Base-by-base conservation (phyloP, 2,113 vertebrate genomes). In the Odobenus rosmarus region DNA sequence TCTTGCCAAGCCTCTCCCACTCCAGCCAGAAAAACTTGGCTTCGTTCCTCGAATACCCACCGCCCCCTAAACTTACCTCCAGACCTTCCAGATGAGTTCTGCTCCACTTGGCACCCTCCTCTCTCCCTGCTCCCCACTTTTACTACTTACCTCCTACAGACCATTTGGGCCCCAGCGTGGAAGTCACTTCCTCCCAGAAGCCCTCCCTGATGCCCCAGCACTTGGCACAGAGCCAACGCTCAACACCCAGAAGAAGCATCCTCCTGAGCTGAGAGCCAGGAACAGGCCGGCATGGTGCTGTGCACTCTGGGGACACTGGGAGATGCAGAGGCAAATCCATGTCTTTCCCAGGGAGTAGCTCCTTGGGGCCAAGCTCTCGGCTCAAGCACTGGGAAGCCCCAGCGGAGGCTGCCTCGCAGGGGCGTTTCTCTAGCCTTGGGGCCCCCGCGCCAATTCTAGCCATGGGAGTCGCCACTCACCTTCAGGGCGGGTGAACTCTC, bases 401-500 rank as follows among this genome's bases (percentile, higher is more conserved):
- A 1, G 11, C 8, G 49, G 33, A 28, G 49, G 31, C 23, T 31
- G 42, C 95, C 28, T 46, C 7, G 0, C 71, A 81, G 46, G n/a
- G 62, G 62, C 0, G 26, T 4, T 10, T 18, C 51, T 21, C 72
- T 8, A 7, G 51, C 9, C 19, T 15, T 0, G 4, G 90, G n/a
- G 1, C 46, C 16, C 24, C 21, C 16, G 0, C 0, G 0, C n/a
- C 7, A 1, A 7, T 0, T 4, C 10, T 53, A 13, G 69, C 36
- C 3, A 0, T 1, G 79, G 79, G 82, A 19, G 57, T 1, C 1
- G 9, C 7, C 82, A n/a, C 97, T 97, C 99, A 99, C 99, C 99
- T 98, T 99, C 99, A 33, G 99, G 99, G 86, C 90, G 99, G 81
- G 91, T 98, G 98, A 99, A 99, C 90, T 99, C 99, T 64, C 99